Conservation (phyloP, 2,797 vertebrate genomes). For the Eospalax fontanierii region DNA sequence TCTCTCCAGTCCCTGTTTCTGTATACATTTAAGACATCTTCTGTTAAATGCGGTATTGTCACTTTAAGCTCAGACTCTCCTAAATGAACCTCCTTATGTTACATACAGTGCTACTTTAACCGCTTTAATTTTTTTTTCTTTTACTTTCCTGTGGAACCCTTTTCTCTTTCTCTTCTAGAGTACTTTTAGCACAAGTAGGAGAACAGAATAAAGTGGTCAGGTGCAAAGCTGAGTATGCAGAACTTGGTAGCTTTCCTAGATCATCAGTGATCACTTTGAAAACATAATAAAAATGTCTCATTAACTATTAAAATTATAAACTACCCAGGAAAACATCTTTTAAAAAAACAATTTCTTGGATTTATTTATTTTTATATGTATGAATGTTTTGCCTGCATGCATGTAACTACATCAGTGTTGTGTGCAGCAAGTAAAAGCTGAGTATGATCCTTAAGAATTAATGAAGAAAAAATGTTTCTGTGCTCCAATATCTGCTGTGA, state of each 20-base stretch:
- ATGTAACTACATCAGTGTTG: too few species aligned
- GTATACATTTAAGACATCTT: constrained; percentile 51
- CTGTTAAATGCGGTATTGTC: constrained; percentile 45
- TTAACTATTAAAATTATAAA: constrained; percentile 55
- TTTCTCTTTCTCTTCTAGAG: background rate
- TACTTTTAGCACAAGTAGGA: constrained; percentile 23
- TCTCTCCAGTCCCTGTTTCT: too few species aligned
- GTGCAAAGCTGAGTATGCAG: background rate
- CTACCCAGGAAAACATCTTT: background rate
- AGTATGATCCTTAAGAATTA: constrained; percentile 40
- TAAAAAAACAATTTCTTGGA: too few species aligned
- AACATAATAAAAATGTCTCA: constrained; percentile 53
- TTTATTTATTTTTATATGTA: too few species aligned
- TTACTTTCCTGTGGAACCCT: constrained; percentile 51
- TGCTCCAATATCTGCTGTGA: constrained; percentile 64
- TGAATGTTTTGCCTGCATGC: too few species aligned
- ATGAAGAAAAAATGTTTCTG: constrained; percentile 1
- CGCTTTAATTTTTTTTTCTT: background rate
- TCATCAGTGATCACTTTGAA: constrained; percentile 50
- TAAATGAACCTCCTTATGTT: constrained; percentile 58
- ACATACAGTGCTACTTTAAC: constrained; percentile 41
- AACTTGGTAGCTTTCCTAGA: constrained; percentile 16
- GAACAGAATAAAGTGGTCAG: constrained; percentile 2
- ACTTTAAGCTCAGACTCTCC: constrained; percentile 28
- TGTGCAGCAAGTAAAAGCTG: background rate